These are phyloP conservation scores for Cancer borealis DNA, from an alignment of 2,888 invertebrate genomes.

Conservation along the genomic window DNA sequence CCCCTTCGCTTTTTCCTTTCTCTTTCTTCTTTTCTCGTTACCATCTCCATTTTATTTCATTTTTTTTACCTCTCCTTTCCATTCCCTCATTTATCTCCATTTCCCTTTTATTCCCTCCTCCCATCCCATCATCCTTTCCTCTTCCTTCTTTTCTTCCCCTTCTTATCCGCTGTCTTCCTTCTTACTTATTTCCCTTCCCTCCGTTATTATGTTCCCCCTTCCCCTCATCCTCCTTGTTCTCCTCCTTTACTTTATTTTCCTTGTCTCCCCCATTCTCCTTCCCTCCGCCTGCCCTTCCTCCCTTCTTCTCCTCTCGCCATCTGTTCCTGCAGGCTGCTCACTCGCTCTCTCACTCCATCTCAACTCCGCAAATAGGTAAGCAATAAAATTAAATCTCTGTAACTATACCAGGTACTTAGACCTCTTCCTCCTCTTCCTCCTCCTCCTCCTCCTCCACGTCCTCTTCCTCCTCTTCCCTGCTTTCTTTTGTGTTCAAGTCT, in stretches of 20 bases:
- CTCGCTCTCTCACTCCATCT: neutral
- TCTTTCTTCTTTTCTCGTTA: no score
- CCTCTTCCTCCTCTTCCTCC: neutral
- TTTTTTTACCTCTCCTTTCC: neutral
- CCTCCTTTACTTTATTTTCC: neutral
- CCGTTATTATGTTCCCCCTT: neutral
- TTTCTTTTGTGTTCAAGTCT: neutral
- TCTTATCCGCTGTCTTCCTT: neutral
- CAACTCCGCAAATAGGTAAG: neutral
- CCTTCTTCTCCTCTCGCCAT: neutral
- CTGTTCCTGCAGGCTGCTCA: neutral
- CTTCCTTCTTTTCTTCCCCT: neutral
- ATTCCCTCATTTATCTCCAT: neutral
- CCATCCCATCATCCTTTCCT: neutral
- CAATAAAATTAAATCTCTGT: neutral
- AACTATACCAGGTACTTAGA: neutral
- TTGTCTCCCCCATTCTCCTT: neutral
- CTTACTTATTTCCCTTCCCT: neutral
- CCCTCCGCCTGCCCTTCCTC: neutral
- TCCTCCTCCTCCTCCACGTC: neutral
- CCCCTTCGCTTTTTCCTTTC: no score
- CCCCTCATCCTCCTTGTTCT: neutral
- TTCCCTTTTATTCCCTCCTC: neutral
- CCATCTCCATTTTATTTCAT: neutral
- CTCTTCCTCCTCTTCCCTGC: neutral